phyloP scores from a whole-genome alignment of 2,113 vertebrate species.

The Tonatia bakeri region DNA sequence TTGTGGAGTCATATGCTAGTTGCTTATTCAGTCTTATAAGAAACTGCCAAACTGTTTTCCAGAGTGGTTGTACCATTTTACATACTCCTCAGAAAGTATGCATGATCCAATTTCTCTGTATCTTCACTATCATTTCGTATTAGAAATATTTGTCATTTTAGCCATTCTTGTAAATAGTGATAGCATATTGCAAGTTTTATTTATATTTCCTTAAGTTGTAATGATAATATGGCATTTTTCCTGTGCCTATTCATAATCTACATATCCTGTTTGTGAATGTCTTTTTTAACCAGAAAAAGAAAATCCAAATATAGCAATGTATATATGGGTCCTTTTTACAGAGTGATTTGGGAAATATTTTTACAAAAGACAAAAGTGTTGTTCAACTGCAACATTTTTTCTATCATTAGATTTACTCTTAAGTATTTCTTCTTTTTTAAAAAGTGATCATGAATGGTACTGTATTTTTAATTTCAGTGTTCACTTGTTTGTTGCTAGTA shows the following conservation, averaged over 20 bases:
- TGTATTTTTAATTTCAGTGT: neutral
- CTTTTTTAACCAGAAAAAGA: neutral
- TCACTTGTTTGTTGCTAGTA: neutral
- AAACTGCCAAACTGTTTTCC: neutral
- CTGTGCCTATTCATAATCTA: neutral
- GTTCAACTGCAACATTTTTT: neutral
- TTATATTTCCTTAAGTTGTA: neutral
- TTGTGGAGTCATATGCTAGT: neutral
- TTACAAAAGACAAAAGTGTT: neutral
- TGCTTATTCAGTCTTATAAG: constrained; percentile 27
- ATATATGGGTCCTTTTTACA: neutral
- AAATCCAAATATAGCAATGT: neutral
- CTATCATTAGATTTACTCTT: neutral
- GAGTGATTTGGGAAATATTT: neutral
- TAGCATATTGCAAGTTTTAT: neutral
- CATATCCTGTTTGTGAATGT: neutral
- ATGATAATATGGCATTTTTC: constrained; percentile 24
- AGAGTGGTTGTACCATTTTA: constrained; percentile 15
- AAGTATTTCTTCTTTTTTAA: neutral
- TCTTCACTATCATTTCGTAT: constrained; percentile 13
- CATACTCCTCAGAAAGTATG: neutral
- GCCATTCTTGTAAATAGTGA: neutral
- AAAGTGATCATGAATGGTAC: neutral
- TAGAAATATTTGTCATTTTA: constrained; percentile 20
- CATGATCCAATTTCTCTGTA: neutral